Conservation (phyloP, 2,113 vertebrate species). For the Gymnogyps californianus region DNA sequence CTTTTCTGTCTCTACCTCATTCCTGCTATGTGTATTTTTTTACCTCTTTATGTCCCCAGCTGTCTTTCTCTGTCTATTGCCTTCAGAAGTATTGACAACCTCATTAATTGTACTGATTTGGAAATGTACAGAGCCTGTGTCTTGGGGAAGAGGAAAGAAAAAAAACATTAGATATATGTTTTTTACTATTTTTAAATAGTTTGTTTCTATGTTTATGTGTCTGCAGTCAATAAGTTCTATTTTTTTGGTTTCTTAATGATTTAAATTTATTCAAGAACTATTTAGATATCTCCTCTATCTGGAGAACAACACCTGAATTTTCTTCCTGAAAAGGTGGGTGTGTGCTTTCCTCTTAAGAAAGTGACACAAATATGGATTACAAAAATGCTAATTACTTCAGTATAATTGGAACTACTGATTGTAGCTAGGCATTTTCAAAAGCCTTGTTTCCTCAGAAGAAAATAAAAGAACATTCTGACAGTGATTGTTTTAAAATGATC, state of each 20-base stretch:
- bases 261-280: background rate
- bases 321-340: background rate
- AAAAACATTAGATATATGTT: fast-evolving
- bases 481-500: slow-evolving; percentile 22
- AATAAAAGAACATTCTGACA: slow-evolving; percentile 35
- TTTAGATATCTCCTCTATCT: background rate
- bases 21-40: background rate
- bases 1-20: background rate
- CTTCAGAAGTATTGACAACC: background rate
- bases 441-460: slow-evolving; percentile 11
- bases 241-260: background rate
- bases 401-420: slow-evolving; percentile 2
- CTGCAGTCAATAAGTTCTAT: background rate
- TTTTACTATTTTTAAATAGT: background rate
- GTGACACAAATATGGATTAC: background rate
- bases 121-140: background rate
- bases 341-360: background rate
- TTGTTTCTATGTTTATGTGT: background rate
- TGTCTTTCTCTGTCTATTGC: background rate
- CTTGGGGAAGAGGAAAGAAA: background rate
- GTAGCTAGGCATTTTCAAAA: slow-evolving; percentile 26
- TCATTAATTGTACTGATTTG: background rate
- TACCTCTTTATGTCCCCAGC: background rate
- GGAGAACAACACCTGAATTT: background rate
- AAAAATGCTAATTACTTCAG: slow-evolving; percentile 3